Percentiles rank a stretch among this genome's conserved stretches.
Conservation (phyloP, 2,888 invertebrate genomes). For the Temnothorax ravouxi region DNA sequence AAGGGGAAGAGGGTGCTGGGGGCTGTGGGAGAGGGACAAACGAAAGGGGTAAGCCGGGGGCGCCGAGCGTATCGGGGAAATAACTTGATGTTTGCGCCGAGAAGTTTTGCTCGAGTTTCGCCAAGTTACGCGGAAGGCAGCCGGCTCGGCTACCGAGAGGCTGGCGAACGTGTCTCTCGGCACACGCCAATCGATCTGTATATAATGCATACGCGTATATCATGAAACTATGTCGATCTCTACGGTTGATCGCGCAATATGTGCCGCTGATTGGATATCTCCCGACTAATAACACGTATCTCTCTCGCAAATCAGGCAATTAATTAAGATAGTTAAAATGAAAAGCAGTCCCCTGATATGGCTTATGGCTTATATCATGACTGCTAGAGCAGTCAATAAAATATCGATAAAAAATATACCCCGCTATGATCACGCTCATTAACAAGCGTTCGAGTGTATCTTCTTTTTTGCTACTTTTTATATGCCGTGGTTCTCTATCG, state of each 20-base stretch:
- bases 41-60: conserved; percentile 68
- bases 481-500: not conserved
- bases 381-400: not conserved
- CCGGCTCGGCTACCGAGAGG: conserved; percentile 33
- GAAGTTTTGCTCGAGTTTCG: conserved; percentile 64
- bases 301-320: not conserved
- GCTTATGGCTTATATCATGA: not conserved
- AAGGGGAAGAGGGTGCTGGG: conserved; percentile 39
- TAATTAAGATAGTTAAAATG: conserved; percentile 24
- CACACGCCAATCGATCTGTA: conserved; percentile 28
- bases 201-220: conserved; percentile 17
- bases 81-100: conserved; percentile 71
- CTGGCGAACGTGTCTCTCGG: conserved; percentile 26
- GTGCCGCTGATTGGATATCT: not conserved
- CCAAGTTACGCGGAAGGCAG: conserved; percentile 47
- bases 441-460: not conserved
- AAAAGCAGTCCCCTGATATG: not conserved
- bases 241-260: not conserved
- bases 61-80: conserved; percentile 68
- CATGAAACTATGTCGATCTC: conserved; percentile 27
- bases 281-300: not conserved
- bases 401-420: not conserved
- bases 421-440: not conserved
- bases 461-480: not conserved
- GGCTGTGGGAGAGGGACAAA: conserved; percentile 64